phyloP scores from a whole-genome alignment of 2,797 vertebrate genomes.

The Cottoperca gobio region DNA sequence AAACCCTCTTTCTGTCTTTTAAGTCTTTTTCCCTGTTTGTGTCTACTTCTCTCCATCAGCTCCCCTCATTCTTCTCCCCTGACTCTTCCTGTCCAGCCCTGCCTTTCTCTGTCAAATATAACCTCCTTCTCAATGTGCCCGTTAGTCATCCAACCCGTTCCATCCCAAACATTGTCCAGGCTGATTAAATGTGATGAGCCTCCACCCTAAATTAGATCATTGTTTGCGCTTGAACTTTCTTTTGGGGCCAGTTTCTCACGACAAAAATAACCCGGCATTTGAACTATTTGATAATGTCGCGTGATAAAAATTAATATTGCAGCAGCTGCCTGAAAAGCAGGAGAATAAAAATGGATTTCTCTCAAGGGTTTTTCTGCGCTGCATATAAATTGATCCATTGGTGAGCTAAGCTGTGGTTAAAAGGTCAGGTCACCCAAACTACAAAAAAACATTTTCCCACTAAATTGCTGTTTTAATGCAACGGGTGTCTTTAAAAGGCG shows the following conservation, averaged over 20 bases:
- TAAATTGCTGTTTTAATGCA: background rate
- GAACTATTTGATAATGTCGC: background rate
- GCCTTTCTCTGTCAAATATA: slow-evolving; percentile 13
- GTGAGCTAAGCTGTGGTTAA: background rate
- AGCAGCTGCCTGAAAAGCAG: slow-evolving; percentile 5
- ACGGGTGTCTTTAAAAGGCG: background rate
- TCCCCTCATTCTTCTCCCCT: slow-evolving; percentile 4
- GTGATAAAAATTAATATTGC: background rate
- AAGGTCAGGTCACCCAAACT: slow-evolving; percentile 6
- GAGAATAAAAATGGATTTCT: background rate
- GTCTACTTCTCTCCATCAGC: slow-evolving; percentile 1
- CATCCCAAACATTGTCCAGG: slow-evolving; percentile 25
- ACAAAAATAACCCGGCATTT: slow-evolving; percentile 6
- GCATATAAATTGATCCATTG: slow-evolving; percentile 10
- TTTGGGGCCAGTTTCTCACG: slow-evolving; percentile 5
- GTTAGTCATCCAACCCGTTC: slow-evolving; percentile 10
- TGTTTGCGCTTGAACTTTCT: slow-evolving; percentile 13
- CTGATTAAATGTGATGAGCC: slow-evolving; percentile 37
- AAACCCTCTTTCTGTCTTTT: slow-evolving; percentile 35
- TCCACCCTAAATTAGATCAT: slow-evolving; percentile 57
- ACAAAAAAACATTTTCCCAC: background rate
- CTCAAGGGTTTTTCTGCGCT: background rate
- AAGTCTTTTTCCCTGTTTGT: slow-evolving; percentile 12
- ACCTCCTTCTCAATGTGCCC: slow-evolving; percentile 4
- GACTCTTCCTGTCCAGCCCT: slow-evolving; percentile 8